Percentiles rank a stretch among this genome's conserved stretches.
phyloP scores from a whole-genome alignment of 2,888 invertebrate genomes.

The Poecilobothrus nobilitatus region DNA sequence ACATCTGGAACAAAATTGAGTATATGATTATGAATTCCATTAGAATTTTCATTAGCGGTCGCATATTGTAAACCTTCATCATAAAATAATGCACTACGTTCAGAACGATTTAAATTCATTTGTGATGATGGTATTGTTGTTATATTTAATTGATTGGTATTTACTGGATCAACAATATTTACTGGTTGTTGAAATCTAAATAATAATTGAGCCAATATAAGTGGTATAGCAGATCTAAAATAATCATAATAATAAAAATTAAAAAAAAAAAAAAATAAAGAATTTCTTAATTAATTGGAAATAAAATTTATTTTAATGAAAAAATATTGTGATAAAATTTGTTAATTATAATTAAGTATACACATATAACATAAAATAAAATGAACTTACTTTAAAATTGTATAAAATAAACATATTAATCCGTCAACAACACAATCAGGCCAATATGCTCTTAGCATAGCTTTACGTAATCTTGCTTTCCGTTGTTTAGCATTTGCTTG shows the following conservation, averaged over 20 bases:
- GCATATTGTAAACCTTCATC: neutral
- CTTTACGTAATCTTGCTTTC: slow-evolving; percentile 56
- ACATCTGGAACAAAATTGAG: neutral
- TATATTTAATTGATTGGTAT: neutral
- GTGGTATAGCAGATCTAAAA: slow-evolving; percentile 39
- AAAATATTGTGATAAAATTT: neutral
- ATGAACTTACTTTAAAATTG: slow-evolving; percentile 37
- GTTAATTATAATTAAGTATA: neutral
- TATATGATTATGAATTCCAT: neutral
- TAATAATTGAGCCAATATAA: slow-evolving; percentile 40
- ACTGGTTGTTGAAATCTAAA: slow-evolving; percentile 36
- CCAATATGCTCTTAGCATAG: slow-evolving; percentile 59
- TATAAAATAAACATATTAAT: slow-evolving; percentile 48
- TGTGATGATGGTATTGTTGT: neutral
- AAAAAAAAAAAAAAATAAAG: neutral
- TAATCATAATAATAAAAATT: neutral
- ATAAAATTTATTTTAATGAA: neutral
- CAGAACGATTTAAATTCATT: slow-evolving; percentile 11
- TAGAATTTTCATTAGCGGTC: neutral
- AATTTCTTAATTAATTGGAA: neutral
- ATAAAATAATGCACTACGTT: slow-evolving; percentile 10
- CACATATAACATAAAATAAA: neutral
- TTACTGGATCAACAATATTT: slow-evolving; percentile 10
- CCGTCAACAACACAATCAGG: slow-evolving; percentile 59
- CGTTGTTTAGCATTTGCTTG: slow-evolving; percentile 49